These are phyloP conservation scores for Dipodomys merriami DNA, from an alignment of 2,113 vertebrate species.

Conservation along the genomic window DNA sequence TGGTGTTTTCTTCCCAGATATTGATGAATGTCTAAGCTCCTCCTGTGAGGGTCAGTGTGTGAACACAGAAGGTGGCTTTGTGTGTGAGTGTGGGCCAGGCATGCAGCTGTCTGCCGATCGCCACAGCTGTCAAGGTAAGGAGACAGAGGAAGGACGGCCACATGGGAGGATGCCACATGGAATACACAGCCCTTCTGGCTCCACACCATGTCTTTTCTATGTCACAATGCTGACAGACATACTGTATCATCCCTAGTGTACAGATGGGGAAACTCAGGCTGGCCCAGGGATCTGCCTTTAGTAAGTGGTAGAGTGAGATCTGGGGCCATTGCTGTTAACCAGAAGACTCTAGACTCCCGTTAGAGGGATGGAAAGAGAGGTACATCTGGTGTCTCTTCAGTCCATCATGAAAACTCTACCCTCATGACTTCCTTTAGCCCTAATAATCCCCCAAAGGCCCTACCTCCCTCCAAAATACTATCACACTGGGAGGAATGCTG, in stretches of 20 bases:
- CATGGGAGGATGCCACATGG: fast-evolving
- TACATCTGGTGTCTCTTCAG: neutral
- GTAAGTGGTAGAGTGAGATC: neutral
- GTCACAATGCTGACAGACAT: neutral
- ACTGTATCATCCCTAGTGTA: no score
- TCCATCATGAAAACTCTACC: neutral
- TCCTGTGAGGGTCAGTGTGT: constrained; percentile 86
- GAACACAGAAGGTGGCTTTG: constrained; percentile 88
- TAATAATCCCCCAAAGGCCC: neutral
- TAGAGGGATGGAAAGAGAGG: neutral
- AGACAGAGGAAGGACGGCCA: no score
- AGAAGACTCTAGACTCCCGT: neutral
- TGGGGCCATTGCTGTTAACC: neutral
- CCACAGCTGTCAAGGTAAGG: constrained; percentile 86
- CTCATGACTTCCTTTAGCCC: neutral
- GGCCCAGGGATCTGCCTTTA: neutral
- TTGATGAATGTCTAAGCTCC: constrained; percentile 85
- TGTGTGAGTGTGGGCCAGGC: constrained; percentile 86
- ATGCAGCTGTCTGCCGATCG: constrained; percentile 85
- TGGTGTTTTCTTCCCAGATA: constrained; percentile 76
- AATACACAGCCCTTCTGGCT: fast-evolving
- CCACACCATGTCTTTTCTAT: neutral
- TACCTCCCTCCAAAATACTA: neutral
- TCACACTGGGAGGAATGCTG: neutral
- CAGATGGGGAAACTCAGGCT: neutral